Percentiles rank a stretch among this genome's conserved stretches.
Conservation (phyloP, 2,797 vertebrate species). For the Parotocinclus haroldoi region DNA sequence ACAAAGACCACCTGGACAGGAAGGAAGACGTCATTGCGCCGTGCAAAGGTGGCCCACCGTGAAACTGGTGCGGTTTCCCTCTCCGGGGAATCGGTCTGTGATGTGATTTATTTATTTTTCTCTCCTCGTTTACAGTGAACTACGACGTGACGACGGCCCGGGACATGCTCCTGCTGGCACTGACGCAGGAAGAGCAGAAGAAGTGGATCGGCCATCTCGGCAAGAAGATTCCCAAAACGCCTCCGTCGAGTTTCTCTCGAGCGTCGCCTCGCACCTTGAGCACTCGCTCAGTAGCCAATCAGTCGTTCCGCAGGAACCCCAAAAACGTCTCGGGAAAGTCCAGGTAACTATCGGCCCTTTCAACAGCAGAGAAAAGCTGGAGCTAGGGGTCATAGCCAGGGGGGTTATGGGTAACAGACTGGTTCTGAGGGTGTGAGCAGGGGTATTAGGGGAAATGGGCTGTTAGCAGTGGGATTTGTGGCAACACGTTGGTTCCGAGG, state of each 20-base stretch:
- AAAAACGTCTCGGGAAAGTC: slow-evolving; percentile 91
- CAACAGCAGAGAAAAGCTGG: not conserved
- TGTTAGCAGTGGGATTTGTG: too few relatives aligned
- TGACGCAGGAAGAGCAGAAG: slow-evolving; percentile 97
- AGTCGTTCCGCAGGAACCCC: slow-evolving; percentile 93
- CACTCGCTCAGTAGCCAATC: slow-evolving; percentile 89
- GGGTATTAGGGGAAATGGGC: too few relatives aligned
- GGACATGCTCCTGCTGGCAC: slow-evolving; percentile 92
- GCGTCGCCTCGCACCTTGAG: slow-evolving; percentile 91
- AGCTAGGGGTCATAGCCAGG: not conserved
- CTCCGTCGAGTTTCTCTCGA: slow-evolving; percentile 88
- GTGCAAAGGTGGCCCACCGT: slow-evolving; percentile 84
- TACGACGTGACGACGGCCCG: slow-evolving; percentile 96
- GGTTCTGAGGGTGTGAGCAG: not conserved
- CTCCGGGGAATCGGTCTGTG: too few relatives aligned
- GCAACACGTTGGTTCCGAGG: not conserved
- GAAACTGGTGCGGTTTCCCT: too few relatives aligned
- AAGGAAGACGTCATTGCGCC: slow-evolving; percentile 96
- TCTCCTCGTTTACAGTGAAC: slow-evolving; percentile 75
- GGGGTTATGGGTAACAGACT: not conserved
- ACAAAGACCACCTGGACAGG: slow-evolving; percentile 97
- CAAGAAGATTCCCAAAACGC: slow-evolving; percentile 98
- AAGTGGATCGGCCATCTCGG: slow-evolving; percentile 98
- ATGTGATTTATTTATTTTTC: too few relatives aligned
- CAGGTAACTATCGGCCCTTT: slow-evolving; percentile 75